Evolutionary conservation across 2,113 vertebrate genomes (phyloP).

Genomic region (Colistium nudipinnis): DNA sequence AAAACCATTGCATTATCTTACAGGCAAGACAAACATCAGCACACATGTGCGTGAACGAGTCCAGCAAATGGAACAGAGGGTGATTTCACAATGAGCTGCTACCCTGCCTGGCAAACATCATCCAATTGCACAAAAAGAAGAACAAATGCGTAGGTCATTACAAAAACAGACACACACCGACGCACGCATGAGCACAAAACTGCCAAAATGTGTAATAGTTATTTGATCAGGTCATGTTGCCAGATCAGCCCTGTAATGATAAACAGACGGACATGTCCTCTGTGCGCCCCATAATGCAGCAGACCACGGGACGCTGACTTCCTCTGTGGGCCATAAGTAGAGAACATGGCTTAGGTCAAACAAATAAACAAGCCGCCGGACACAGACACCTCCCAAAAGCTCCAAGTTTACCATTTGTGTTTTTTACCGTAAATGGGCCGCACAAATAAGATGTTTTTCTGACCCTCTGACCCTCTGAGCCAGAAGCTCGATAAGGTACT

Average conservation of each 20-base stretch:
- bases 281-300: constrained; percentile 30
- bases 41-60: background rate
- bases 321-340: constrained; percentile 25
- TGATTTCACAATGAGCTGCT: constrained; percentile 55
- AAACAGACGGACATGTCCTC: constrained; percentile 62
- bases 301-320: constrained; percentile 49
- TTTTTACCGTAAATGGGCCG: constrained; percentile 43
- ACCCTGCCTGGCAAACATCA: constrained; percentile 40
- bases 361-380: constrained; percentile 53
- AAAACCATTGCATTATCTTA: background rate
- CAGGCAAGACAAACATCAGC: constrained; percentile 11
- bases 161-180: constrained; percentile 1
- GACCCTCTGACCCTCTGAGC: constrained; percentile 27
- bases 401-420: constrained; percentile 16
- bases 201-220: constrained; percentile 68
- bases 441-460: constrained; percentile 55
- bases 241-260: constrained; percentile 63
- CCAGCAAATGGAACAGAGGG: constrained; percentile 22
- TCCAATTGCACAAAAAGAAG: constrained; percentile 39
- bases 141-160: constrained; percentile 28
- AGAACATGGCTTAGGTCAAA: constrained; percentile 58
- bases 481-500: constrained; percentile 29
- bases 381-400: constrained; percentile 13
- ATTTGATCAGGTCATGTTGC: constrained; percentile 78
- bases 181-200: constrained; percentile 1